Base-by-base conservation (phyloP, 2,888 invertebrate genomes). In the Lithophane leautieri region DNA sequence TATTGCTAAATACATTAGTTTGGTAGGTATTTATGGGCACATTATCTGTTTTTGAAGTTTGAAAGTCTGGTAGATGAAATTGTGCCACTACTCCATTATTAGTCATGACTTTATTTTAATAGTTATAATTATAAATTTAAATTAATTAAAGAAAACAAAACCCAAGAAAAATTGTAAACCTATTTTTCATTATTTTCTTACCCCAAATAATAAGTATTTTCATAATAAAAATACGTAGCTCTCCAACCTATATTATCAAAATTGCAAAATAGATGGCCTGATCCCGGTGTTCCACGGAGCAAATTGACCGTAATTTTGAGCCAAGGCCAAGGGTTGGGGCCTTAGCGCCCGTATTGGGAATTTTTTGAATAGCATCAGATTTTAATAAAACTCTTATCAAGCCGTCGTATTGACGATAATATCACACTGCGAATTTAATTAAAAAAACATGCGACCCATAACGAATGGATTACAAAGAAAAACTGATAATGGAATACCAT, bases 341-440 rank as follows among this genome's bases (percentile, higher is more conserved):
- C 52, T 73, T 42, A 58, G 47, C 40, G 54, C 22, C 28, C 19
- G n/a, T 73, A 70, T 82, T 50, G 58, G 54, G 25, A 62, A 8
- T 62, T 82, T 62, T 40, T 81, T 34, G 34, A 68, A 70, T 74
- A 61, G 63, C 34, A 78, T 76, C 54, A 34, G 14, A 60, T 70
- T 82, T 82, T 79, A 79, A 72, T 82, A 69, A 83, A 83, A 71
- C 62, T 67, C 73, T 70, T 70, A 73, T 70, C 82, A 61, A 58
- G 44, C 40, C 44, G 11, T 54, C 28, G 22, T 6, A 6, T 34
- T 34, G 34, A 47, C 28, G 80, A 73, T 70, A 70, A 71, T 79
- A 73, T 54, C 47, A 67, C n/a, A 60, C 47, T 54, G 50, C 3
- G 25, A 67, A 56, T 81, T 73, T 83, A 61, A 68, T 56, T 79